These are phyloP conservation scores for Phaethornis superciliosus DNA, from an alignment of 2,113 vertebrate species.

Conservation along the genomic window DNA sequence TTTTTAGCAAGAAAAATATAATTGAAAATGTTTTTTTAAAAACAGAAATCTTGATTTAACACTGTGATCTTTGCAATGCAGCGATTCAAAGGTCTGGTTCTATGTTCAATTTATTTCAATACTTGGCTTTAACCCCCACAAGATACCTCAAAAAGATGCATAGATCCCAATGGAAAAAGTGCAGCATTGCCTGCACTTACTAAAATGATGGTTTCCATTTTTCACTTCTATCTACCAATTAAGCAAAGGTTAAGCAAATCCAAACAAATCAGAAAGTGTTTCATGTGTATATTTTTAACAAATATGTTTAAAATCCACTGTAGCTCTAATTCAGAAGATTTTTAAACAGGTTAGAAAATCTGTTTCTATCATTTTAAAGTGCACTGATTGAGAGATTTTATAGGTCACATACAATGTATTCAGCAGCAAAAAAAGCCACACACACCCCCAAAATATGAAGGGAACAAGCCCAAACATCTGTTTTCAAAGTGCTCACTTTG, in stretches of 20 bases:
- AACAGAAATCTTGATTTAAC: neutral
- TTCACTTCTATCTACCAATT: neutral
- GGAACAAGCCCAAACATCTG: neutral
- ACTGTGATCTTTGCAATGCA: neutral
- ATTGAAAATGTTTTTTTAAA: neutral
- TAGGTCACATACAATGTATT: neutral
- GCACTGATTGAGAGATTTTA: neutral
- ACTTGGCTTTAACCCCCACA: neutral
- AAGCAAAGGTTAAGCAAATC: neutral
- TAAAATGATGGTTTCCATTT: fast-evolving
- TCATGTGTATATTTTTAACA: neutral
- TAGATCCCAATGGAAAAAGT: neutral
- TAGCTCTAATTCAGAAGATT: neutral
- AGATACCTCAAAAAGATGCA: neutral
- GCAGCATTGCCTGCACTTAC: neutral
- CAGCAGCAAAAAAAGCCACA: neutral
- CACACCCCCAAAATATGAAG: neutral
- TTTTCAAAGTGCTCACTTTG: neutral
- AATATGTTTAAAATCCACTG: neutral
- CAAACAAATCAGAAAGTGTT: neutral
- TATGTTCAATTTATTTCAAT: neutral
- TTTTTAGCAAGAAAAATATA: neutral
- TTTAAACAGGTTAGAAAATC: neutral
- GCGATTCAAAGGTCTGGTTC: neutral
- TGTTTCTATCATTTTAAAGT: neutral